Base-by-base conservation (phyloP, 2,888 invertebrate species). In the Drosophila vallismaia region DNA sequence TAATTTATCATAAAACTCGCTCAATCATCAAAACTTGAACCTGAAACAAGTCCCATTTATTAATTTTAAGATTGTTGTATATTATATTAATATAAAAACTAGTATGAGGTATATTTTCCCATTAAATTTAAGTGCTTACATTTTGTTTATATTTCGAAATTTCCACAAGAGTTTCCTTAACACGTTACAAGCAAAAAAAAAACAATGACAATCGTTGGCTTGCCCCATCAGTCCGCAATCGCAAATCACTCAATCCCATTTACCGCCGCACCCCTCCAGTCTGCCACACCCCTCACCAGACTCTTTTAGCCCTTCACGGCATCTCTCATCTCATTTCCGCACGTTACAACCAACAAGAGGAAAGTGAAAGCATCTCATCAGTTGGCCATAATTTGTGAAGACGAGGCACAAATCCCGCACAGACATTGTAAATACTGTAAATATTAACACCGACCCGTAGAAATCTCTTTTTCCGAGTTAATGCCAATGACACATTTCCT, bases 341-440 rank as follows among this genome's bases (percentile, higher is more conserved):
- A 62, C 70, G 31, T 62, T 55, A 40, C 36, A 38, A 60, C 55
- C 58, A 62, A 56, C 51, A 52, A 66, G 67, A 63, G 59, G 71
- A 87, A 87, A 87, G 86, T 87, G 86, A 87, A 87, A 87, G 89
- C 89, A 74, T 69, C 70, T 33, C 53, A 55, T 64, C 52, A 44
- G 55, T 53, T 63, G 70, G 53, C 48, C 83, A 73, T 69, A 46
- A 59, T 70, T 67, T 55, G 59, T 57, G 52, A 12, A 52, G 55
- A 60, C 68, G 67, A n/a, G 7, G 6, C 68, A 5, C 4, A 36
- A 53, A 8, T 33, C 50, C 56, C 46, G 53, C 40, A 44, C 48
- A 57, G 19, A 53, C 68, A 59, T 48, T 82, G 83, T 85, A 85
- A 79, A 79, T 56, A 88, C 60, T 73, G 69, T 73, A 64, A 73